Percentiles rank a stretch among this genome's conserved stretches.
phyloP scores from a whole-genome alignment of 1,140 invertebrate species.

The Melanaphis sacchari region DNA sequence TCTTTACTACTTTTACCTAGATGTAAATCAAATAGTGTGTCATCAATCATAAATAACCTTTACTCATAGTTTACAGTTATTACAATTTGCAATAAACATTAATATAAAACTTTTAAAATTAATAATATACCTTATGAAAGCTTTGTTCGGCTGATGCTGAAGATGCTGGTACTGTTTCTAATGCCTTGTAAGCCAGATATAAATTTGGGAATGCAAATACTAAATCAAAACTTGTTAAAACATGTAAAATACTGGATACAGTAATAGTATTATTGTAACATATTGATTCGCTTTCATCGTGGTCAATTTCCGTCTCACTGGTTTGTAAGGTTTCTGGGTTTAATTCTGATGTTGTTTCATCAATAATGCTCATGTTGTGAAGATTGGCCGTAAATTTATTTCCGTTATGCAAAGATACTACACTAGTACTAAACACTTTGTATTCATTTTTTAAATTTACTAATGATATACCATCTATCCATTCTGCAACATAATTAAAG shows the following conservation, averaged over 20 bases:
- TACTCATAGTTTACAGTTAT: too few species aligned
- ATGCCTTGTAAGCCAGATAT: background rate
- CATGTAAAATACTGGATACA: background rate
- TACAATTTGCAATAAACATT: background rate
- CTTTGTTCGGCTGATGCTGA: background rate
- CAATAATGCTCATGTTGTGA: background rate
- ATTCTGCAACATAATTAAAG: constrained; percentile 14
- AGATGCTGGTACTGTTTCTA: background rate
- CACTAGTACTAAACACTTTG: background rate
- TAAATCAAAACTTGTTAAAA: background rate
- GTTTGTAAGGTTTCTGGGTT: background rate
- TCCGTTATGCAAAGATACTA: background rate
- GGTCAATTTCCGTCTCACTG: background rate
- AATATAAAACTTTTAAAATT: background rate
- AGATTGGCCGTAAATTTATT: background rate
- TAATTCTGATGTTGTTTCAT: background rate
- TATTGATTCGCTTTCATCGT: background rate
- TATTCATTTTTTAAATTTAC: constrained; percentile 17
- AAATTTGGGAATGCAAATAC: background rate
- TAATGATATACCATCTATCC: background rate
- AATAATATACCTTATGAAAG: background rate
- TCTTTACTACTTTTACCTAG: constrained; percentile 3
- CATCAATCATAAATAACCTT: background rate
- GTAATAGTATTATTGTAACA: background rate
- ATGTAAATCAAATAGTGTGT: background rate